phyloP scores from a whole-genome alignment of 2,888 invertebrate genomes.

The Lepidochitona cinerea region DNA sequence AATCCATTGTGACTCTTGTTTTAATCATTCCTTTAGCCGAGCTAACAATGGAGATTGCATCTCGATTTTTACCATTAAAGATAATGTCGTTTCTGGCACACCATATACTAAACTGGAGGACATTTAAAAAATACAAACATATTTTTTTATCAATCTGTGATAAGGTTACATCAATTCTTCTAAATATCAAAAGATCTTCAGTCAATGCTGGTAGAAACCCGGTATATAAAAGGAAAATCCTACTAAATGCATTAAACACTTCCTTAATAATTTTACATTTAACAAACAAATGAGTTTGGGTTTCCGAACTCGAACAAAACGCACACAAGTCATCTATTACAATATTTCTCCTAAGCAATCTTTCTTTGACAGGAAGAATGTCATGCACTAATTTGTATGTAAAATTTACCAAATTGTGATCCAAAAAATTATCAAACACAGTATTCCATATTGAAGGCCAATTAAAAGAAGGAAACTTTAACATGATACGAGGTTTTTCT shows the following conservation, averaged over 20 bases:
- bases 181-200: neutral
- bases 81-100: neutral
- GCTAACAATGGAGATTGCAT: neutral
- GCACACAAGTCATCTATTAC: neutral
- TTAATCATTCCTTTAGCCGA: neutral
- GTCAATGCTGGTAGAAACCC: neutral
- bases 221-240: neutral
- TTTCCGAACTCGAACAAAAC: neutral
- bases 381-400: neutral
- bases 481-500: neutral
- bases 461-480: neutral
- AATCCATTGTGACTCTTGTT: no score
- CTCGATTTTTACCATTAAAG: neutral
- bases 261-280: neutral
- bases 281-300: neutral
- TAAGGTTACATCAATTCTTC: neutral
- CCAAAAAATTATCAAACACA: neutral
- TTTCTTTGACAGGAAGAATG: neutral
- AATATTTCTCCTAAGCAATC: neutral
- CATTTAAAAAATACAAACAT: neutral
- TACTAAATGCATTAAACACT: neutral
- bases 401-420: slow-evolving; percentile 1
- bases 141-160: neutral
- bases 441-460: neutral
- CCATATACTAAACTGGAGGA: neutral